Evolutionary conservation across 2,888 invertebrate species (phyloP).

Genomic region (Volucella inflata): DNA sequence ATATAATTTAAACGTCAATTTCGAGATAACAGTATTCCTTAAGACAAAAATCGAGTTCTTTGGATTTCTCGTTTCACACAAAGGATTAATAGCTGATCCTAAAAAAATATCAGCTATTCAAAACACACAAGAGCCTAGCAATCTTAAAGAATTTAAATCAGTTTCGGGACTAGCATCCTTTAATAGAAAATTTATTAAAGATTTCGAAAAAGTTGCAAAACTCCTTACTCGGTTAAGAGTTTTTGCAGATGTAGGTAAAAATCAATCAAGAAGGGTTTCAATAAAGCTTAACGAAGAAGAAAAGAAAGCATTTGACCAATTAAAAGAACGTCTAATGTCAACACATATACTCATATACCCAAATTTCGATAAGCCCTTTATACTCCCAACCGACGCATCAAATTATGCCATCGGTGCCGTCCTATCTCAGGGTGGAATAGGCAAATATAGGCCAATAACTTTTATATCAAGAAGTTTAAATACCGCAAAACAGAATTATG

Average conservation of each 20-base stretch:
- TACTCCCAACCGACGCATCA: no score
- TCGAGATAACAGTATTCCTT: conserved; percentile 15
- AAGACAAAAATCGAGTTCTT: no score
- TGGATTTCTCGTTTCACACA: conserved; percentile 1
- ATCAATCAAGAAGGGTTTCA: background rate
- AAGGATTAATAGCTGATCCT: background rate
- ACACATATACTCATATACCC: background rate
- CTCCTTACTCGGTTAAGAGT: background rate
- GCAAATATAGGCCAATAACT: no score
- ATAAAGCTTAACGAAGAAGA: conserved; percentile 15
- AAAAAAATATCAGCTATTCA: conserved; percentile 7
- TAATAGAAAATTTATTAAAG: conserved; percentile 14
- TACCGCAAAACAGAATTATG: background rate
- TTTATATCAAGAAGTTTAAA: background rate
- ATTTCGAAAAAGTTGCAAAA: background rate
- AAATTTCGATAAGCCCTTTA: conserved; percentile 9
- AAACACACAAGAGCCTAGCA: background rate
- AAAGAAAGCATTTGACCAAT: no score
- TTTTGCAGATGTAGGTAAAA: background rate
- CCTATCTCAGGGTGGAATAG: no score
- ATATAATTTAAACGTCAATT: conserved; percentile 1
- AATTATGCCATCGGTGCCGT: no score
- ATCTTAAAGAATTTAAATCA: no score
- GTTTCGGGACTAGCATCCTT: conserved; percentile 7
- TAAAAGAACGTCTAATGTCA: conserved; percentile 5